Base-by-base conservation (phyloP, 2,888 invertebrate species). In the Acleris holmiana region DNA sequence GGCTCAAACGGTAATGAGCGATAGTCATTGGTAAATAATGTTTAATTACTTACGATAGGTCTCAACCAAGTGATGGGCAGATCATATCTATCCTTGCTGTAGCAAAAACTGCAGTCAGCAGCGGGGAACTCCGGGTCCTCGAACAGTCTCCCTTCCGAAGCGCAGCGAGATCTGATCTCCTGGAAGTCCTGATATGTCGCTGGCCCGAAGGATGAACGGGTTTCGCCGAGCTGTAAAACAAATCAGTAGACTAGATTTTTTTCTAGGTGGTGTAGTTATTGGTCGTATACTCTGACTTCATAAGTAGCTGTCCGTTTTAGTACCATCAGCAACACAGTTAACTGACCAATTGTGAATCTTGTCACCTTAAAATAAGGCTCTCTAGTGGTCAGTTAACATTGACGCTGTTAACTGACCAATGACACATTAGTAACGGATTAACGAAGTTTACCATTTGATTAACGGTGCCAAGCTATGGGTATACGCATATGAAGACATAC, bases 91-190 rank as follows among this genome's bases (percentile, higher is more conserved):
- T 95, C 95, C 80, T 98, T 98, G 86, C 95, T 98, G 86, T 95
- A 99, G 92, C 96, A 97, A 47, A 98, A 92, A 40, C 97, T 97
- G 62, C 95, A 94, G 82, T 97, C 95, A 41, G 93, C 91, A 0
- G 98, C 96, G 0, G 96, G 97, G 85, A 99, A 99, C 78, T 98
- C 96, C 0, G 97, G 96, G 90, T 99, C 99, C 78, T 99, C 98
- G 79, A 97, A 99, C 49, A 98, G 93, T 0, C 94, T 91, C 4
- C 97, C 97, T 21, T 94, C 94, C 17, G 93, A 87, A 18, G 97
- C 82, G 80, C 97, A 97, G 60, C 95, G 93, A 61, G 95, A 94
- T 61, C 95, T 86, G 64, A 96, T 93, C 53, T 94, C 93, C 67
- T 94, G 91, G 85, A 95, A 96, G 78, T 94, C 95, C 75, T 95